phyloP scores from a whole-genome alignment of 2,113 vertebrate genomes.

The Canis aureus region DNA sequence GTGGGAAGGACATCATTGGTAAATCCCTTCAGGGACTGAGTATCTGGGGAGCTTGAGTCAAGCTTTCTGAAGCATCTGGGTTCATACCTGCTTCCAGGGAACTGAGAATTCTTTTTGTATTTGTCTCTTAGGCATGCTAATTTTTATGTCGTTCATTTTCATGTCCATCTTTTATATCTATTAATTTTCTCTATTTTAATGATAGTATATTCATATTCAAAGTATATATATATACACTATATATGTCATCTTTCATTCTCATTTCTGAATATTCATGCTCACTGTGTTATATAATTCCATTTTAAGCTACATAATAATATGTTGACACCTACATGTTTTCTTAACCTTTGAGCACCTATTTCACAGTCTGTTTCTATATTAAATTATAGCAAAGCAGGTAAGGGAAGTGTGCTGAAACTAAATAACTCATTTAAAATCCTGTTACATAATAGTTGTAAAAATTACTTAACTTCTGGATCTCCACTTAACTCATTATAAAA shows the following conservation, averaged over 20 bases:
- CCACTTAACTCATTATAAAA: neutral
- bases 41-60: neutral
- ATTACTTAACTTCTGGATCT: neutral
- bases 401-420: neutral
- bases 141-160: neutral
- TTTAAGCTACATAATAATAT: neutral
- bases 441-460: neutral
- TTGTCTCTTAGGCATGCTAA: neutral
- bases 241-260: neutral
- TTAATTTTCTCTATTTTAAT: neutral
- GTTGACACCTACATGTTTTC: neutral
- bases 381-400: neutral
- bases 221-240: neutral
- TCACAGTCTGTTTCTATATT: neutral
- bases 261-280: neutral
- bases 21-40: neutral
- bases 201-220: neutral
- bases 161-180: neutral
- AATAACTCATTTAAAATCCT: conserved; percentile 19
- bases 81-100: neutral
- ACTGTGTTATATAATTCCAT: neutral
- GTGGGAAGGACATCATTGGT: neutral
- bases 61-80: neutral
- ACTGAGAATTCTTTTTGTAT: neutral
- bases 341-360: neutral